phyloP scores from a whole-genome alignment of 2,888 invertebrate genomes.

The Dorcus hopei region DNA sequence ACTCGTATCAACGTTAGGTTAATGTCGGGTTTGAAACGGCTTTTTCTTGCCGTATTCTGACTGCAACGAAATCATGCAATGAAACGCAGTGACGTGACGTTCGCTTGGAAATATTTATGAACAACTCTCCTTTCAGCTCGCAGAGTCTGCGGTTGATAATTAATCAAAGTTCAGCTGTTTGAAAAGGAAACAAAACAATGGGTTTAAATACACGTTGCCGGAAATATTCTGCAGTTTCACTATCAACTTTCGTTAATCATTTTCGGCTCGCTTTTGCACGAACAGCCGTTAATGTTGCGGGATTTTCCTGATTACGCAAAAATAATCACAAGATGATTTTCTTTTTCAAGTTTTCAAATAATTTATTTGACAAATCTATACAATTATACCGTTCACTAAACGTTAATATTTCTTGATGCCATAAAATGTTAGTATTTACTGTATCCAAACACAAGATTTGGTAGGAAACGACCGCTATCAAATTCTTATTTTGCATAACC shows the following conservation, averaged over 20 bases:
- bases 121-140: neutral
- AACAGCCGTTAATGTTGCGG: too few relatives aligned
- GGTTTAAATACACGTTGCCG: constrained; percentile 24
- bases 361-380: too few relatives aligned
- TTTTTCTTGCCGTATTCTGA: constrained; percentile 4
- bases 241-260: constrained; percentile 26
- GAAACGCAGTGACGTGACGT: neutral
- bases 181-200: constrained; percentile 26
- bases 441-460: too few relatives aligned
- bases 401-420: too few relatives aligned
- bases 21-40: neutral
- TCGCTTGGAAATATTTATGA: constrained; percentile 1
- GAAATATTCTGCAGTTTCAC: constrained; percentile 27
- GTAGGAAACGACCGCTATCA: too few relatives aligned
- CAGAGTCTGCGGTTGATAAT: constrained; percentile 16
- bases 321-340: too few relatives aligned
- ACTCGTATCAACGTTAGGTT: too few relatives aligned
- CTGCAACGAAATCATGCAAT: constrained; percentile 3
- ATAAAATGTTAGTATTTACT: too few relatives aligned
- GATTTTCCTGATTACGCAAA: too few relatives aligned
- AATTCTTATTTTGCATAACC: too few relatives aligned
- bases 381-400: too few relatives aligned
- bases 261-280: constrained; percentile 5
- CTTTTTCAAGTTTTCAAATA: too few relatives aligned
- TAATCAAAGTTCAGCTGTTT: constrained; percentile 29